A percentile compares a stretch with the other conserved stretches of the same genome.
phyloP scores from a whole-genome alignment of 2,113 vertebrate genomes.

The Phyllopteryx taeniolatus region DNA sequence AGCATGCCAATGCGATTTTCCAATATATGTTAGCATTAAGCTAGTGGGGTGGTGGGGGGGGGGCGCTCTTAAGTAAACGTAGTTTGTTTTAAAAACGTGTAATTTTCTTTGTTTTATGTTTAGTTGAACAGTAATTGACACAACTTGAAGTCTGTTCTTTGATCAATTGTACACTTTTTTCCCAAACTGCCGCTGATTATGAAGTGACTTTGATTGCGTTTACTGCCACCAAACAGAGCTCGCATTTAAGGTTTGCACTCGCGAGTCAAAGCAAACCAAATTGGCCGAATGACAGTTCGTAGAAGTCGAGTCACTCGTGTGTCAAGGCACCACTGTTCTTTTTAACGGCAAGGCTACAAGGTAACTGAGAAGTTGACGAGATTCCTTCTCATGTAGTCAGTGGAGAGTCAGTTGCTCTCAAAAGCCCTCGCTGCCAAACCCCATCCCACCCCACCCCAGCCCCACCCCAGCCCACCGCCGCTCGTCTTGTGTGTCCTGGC shows the following conservation, averaged over 20 bases:
- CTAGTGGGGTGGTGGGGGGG: too few relatives aligned
- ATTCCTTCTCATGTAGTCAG: slow-evolving; percentile 14
- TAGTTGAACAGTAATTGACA: too few relatives aligned
- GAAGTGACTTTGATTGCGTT: not conserved
- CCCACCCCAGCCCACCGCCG: not conserved
- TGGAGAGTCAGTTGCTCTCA: slow-evolving; percentile 13
- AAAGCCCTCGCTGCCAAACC: slow-evolving; percentile 19
- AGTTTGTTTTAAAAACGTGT: too few relatives aligned
- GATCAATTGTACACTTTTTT: not conserved
- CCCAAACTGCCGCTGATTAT: not conserved
- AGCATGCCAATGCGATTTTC: too few relatives aligned
- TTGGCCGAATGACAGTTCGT: not conserved
- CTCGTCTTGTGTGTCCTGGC: slow-evolving; percentile 60
- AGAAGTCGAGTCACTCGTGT: not conserved
- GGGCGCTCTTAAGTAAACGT: too few relatives aligned
- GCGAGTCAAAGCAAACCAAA: not conserved
- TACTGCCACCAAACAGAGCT: not conserved
- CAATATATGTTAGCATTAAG: too few relatives aligned
- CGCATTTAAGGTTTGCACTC: not conserved
- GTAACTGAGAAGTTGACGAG: not conserved
- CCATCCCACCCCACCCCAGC: slow-evolving; percentile 2
- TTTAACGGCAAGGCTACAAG: not conserved
- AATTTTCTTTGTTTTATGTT: not conserved
- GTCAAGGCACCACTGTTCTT: not conserved
- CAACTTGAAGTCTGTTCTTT: not conserved